Evolutionary conservation across 2,888 invertebrate species (phyloP).

Genomic region (Strigamia crassipes): DNA sequence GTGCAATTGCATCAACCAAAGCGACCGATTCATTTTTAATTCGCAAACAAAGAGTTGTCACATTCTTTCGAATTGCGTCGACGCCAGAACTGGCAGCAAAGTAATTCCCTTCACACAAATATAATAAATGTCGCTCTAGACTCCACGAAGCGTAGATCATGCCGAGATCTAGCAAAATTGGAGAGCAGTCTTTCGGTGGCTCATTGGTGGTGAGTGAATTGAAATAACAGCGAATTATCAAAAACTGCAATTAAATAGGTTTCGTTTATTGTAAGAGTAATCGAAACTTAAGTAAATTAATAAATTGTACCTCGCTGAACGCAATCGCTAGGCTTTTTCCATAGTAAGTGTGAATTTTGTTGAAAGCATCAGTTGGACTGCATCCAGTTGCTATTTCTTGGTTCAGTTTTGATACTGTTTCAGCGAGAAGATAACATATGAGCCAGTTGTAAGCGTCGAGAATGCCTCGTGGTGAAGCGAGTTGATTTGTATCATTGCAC

Average conservation of each 20-base stretch:
- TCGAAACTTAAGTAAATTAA: background rate
- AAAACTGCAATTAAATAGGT: background rate
- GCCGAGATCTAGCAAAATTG: slow-evolving; percentile 46
- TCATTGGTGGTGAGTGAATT: background rate
- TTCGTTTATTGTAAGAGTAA: background rate
- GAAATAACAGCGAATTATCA: background rate
- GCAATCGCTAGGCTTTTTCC: background rate
- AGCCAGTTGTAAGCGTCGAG: background rate
- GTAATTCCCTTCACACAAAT: slow-evolving; percentile 69
- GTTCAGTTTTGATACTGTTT: background rate
- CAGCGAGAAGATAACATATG: background rate
- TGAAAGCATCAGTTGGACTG: background rate
- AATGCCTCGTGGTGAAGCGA: background rate
- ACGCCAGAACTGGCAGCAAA: background rate
- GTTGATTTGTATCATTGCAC: background rate
- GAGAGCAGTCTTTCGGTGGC: background rate
- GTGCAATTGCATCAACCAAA: background rate
- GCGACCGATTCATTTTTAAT: background rate
- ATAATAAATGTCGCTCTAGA: slow-evolving; percentile 71
- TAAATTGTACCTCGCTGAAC: background rate
- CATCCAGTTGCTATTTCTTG: background rate
- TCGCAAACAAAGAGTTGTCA: background rate
- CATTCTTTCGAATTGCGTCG: background rate
- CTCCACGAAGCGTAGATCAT: slow-evolving; percentile 59
- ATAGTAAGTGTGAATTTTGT: background rate